phyloP scores from a whole-genome alignment of 2,888 invertebrate species.

The Petrolisthes manimaculis region DNA sequence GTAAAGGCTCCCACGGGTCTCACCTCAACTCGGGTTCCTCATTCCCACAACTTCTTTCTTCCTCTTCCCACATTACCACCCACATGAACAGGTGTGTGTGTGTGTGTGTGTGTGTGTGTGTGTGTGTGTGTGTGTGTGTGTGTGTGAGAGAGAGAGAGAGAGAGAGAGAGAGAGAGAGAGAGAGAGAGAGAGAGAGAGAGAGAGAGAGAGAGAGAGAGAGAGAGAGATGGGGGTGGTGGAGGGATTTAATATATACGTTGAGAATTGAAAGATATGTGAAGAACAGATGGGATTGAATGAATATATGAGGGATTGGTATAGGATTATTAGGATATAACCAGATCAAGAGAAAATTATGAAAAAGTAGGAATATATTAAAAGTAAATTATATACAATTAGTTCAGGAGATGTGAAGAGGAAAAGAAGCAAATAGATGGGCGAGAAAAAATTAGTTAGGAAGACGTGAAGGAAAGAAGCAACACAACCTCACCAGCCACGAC shows the following conservation, averaged over 20 bases:
- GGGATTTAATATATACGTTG: not conserved
- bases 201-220: not conserved
- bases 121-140: not conserved
- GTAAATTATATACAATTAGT: not conserved
- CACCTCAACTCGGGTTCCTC: not conserved
- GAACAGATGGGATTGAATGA: not conserved
- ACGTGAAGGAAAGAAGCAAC: no score
- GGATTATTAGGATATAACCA: not conserved
- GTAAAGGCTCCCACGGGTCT: no score
- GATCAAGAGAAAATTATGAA: not conserved
- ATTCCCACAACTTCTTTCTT: not conserved
- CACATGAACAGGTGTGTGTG: not conserved
- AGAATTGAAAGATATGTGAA: not conserved
- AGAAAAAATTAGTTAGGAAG: no score
- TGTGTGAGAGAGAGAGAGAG: conserved; percentile 10
- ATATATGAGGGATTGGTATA: not conserved
- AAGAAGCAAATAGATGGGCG: no score
- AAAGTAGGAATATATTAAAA: not conserved
- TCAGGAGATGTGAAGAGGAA: no score
- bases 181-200: not conserved
- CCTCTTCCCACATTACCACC: not conserved
- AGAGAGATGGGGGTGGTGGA: no score
- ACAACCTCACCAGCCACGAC: no score
- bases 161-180: not conserved
- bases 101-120: not conserved